These are phyloP conservation scores for Alces alces DNA, from an alignment of 2,113 vertebrate genomes.

Conservation along the genomic window DNA sequence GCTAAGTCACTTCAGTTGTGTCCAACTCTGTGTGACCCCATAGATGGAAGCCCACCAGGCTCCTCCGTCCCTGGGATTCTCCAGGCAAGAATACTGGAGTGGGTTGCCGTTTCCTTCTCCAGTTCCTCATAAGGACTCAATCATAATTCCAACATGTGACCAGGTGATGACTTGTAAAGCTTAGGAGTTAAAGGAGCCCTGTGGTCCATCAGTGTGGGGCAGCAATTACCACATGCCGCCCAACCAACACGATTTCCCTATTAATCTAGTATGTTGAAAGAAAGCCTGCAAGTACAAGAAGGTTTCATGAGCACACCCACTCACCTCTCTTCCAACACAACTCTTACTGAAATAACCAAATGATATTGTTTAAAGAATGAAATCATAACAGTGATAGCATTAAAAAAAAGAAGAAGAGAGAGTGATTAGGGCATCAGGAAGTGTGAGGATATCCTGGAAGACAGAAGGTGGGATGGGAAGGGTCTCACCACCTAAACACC, in stretches of 20 bases:
- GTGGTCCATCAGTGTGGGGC: neutral
- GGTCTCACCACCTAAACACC: neutral
- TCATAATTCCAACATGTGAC: neutral
- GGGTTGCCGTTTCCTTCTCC: neutral
- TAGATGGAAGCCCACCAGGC: neutral
- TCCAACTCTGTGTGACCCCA: neutral
- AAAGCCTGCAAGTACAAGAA: neutral
- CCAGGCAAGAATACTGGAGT: neutral
- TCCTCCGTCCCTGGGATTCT: neutral
- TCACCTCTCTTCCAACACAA: neutral
- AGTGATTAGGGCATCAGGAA: neutral
- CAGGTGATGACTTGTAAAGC: neutral
- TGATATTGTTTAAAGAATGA: neutral
- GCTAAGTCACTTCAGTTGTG: accelerated
- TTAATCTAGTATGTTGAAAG: neutral
- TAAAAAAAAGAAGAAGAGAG: neutral
- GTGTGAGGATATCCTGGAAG: neutral
- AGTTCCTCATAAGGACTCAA: neutral
- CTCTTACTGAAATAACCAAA: neutral
- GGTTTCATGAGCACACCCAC: neutral
- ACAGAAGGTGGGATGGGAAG: neutral
- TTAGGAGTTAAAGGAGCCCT: neutral
- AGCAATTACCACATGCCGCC: neutral
- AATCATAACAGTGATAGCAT: neutral
- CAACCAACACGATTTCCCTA: neutral